Evolutionary conservation across 2,888 invertebrate genomes (phyloP).

Genomic region (Meloe dianella): DNA sequence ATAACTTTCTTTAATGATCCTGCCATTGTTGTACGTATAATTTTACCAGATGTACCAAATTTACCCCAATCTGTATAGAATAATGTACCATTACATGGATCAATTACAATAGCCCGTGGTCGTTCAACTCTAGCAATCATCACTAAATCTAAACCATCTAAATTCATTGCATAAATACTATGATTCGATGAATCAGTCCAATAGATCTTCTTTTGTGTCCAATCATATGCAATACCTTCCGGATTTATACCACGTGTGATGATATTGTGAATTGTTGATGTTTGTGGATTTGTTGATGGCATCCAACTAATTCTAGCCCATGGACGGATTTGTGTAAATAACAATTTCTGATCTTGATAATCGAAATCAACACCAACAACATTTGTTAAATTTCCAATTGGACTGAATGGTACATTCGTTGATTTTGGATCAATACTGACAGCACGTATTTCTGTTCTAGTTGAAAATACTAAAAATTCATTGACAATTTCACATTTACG

Average conservation of each 20-base stretch:
- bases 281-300: slow-evolving; percentile 72
- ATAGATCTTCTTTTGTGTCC: slow-evolving; percentile 96
- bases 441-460: slow-evolving; percentile 90
- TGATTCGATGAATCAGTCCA: slow-evolving; percentile 97
- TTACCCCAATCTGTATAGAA: slow-evolving; percentile 97
- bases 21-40: slow-evolving; percentile 95
- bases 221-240: slow-evolving; percentile 94
- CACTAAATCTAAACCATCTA: slow-evolving; percentile 84
- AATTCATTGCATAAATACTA: slow-evolving; percentile 93
- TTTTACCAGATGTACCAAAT: slow-evolving; percentile 91
- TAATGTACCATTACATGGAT: slow-evolving; percentile 94
- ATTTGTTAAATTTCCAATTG: slow-evolving; percentile 85
- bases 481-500: slow-evolving; percentile 81
- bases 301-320: slow-evolving; percentile 88
- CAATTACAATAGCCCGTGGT: slow-evolving; percentile 92
- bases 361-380: slow-evolving; percentile 97
- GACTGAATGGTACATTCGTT: slow-evolving; percentile 83
- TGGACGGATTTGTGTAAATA: slow-evolving; percentile 93
- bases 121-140: slow-evolving; percentile 93
- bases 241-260: slow-evolving; percentile 85
- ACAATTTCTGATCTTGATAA: slow-evolving; percentile 82
- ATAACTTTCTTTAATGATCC: slow-evolving; percentile 90
- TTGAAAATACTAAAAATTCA: slow-evolving; percentile 92
- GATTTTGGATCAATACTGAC: slow-evolving; percentile 86
- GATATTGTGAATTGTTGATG: slow-evolving; percentile 69